Base-by-base conservation (phyloP, 2,888 invertebrate genomes). In the Ommatoiulus sabulosus region DNA sequence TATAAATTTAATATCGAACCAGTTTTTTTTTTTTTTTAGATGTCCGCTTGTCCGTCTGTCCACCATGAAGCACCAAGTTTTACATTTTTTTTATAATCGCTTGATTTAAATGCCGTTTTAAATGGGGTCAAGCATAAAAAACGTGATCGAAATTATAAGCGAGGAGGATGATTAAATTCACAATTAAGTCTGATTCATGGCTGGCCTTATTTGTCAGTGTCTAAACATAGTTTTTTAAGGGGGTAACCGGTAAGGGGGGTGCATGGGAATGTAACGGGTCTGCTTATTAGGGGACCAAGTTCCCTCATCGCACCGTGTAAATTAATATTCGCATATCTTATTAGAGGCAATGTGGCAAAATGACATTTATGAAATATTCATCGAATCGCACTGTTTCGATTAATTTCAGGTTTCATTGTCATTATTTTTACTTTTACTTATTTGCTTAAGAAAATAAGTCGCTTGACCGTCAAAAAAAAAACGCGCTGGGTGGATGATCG, bases 121-220 rank as follows among this genome's bases (percentile, higher is more conserved):
- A 72, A 72, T 72, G 72, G 24, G 72, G 72, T 72, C 72, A 63
- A 5, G 72, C 24, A 72, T 72, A 72, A 72, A 35, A 72, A 72
- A 72, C 72, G 72, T 72, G 72, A 72, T 24, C 72, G 72, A 24
- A 72, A 72, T 72, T 24, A 72, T 35, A 72, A 72, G 72, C 72
- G 72, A 24, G 24, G 72, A 72, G 72, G 72, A 72, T 72, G 72
- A 72, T 72, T 72, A 72, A 72, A 72, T 72, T 72, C 72, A 72
- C 72, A 72, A 72, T 72, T 72, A 72, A 72, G 72, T 72, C 72
- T 72, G 72, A 72, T 72, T 72, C 72, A 72, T 72, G 72, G 72
- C 72, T 72, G 72, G 72, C 72, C 72, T 72, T 72, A 72, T 72
- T 24, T 72, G 72, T 72, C 72, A 72, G 24, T 72, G 72, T 72